Evolutionary conservation across 1,140 invertebrate genomes (phyloP).

Genomic region (Panagrolaimus sp.): DNA sequence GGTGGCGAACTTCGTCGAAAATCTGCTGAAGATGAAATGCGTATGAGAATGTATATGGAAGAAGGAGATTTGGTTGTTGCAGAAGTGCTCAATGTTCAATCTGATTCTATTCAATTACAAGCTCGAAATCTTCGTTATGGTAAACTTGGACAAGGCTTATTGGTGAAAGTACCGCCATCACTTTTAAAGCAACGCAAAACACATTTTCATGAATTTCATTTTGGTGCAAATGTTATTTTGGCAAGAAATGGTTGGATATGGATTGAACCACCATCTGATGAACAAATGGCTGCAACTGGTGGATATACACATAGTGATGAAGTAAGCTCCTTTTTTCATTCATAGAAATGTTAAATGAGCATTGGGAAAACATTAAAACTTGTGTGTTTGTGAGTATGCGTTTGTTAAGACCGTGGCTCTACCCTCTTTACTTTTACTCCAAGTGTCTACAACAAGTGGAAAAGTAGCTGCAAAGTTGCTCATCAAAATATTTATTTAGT

Average conservation of each 20-base stretch:
- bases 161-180: slow-evolving; percentile 85
- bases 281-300: slow-evolving; percentile 66
- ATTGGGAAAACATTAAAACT: slow-evolving; percentile 16
- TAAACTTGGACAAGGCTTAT: slow-evolving; percentile 78
- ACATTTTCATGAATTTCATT: slow-evolving; percentile 86
- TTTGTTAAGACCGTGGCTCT: not conserved
- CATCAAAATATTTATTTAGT: no score
- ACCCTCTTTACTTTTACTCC: not conserved
- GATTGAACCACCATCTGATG: slow-evolving; percentile 70
- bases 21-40: slow-evolving; percentile 90
- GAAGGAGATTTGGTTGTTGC: slow-evolving; percentile 93
- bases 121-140: slow-evolving; percentile 95
- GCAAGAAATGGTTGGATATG: slow-evolving; percentile 90
- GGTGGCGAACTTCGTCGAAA: slow-evolving; percentile 87
- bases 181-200: slow-evolving; percentile 86
- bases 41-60: slow-evolving; percentile 86
- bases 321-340: slow-evolving; percentile 16
- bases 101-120: slow-evolving; percentile 85
- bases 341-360: not conserved
- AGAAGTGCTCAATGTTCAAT: slow-evolving; percentile 62
- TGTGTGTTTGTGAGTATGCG: not conserved
- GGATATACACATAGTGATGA: slow-evolving; percentile 72
- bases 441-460: not conserved
- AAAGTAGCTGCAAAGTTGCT: no score
- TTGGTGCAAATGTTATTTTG: slow-evolving; percentile 81